phyloP scores from a whole-genome alignment of 2,797 vertebrate genomes.

The Erethizon dorsatum region DNA sequence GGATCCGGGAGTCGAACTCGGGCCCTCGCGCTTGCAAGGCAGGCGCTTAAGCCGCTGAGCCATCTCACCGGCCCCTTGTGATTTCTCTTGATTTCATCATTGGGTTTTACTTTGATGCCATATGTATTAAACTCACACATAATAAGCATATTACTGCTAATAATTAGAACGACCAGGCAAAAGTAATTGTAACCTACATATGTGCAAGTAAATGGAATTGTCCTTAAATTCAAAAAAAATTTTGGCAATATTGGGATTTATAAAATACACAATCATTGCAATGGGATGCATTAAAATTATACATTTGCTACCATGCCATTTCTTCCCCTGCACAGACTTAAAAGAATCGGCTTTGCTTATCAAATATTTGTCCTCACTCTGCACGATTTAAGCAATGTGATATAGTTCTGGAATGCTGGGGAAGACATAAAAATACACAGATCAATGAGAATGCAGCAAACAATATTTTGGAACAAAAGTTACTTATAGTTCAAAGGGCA shows the following conservation, averaged over 20 bases:
- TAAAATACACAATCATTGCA: not conserved
- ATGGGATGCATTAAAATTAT: slow-evolving; percentile 23
- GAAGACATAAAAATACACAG: slow-evolving; percentile 62
- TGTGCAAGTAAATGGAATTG: not conserved
- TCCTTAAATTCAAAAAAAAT: not conserved
- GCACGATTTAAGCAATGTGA: slow-evolving; percentile 48
- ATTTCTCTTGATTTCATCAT: slow-evolving; percentile 85
- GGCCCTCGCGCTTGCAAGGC: no score
- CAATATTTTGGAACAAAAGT: slow-evolving; percentile 76
- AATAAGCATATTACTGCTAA: slow-evolving; percentile 70
- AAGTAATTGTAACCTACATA: slow-evolving; percentile 45
- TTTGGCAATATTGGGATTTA: not conserved
- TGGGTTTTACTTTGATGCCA: slow-evolving; percentile 74
- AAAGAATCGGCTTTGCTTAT: slow-evolving; percentile 59
- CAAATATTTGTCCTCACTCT: slow-evolving; percentile 67
- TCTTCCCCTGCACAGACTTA: slow-evolving; percentile 35
- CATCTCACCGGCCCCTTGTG: no score
- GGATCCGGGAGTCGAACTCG: no score
- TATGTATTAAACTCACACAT: slow-evolving; percentile 73
- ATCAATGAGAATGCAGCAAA: slow-evolving; percentile 73
- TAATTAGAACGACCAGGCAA: slow-evolving; percentile 59
- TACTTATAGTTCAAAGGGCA: slow-evolving; percentile 76
- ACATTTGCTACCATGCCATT: slow-evolving; percentile 1
- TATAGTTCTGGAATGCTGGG: slow-evolving; percentile 41
- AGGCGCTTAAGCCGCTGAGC: no score